Evolutionary conservation across 2,113 vertebrate species (phyloP).

Genomic region (Felis catus): F.catus_Fca126_mat1.0 CM031423.1:3406001-3406500

Average conservation of each 20-base stretch:
- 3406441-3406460: background rate
- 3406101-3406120: background rate
- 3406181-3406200: background rate
- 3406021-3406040: too few relatives aligned
- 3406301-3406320: too few relatives aligned
- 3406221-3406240: too few relatives aligned
- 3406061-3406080: background rate
- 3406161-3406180: too few relatives aligned
- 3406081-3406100: background rate
- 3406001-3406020: background rate
- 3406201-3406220: background rate
- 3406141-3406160: background rate
- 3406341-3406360: too few relatives aligned
- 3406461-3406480: background rate
- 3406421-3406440: background rate
- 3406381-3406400: too few relatives aligned
- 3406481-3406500: background rate
- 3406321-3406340: too few relatives aligned
- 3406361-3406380: too few relatives aligned
- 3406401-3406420: too few relatives aligned
- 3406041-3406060: background rate
- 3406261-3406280: too few relatives aligned
- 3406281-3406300: too few relatives aligned
- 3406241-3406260: too few relatives aligned
- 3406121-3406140: accelerated